A percentile compares a stretch with the other conserved stretches of the same genome.
Evolutionary conservation across 2,113 vertebrate genomes (phyloP).

Genomic region (Camelus dromedarius): DNA sequence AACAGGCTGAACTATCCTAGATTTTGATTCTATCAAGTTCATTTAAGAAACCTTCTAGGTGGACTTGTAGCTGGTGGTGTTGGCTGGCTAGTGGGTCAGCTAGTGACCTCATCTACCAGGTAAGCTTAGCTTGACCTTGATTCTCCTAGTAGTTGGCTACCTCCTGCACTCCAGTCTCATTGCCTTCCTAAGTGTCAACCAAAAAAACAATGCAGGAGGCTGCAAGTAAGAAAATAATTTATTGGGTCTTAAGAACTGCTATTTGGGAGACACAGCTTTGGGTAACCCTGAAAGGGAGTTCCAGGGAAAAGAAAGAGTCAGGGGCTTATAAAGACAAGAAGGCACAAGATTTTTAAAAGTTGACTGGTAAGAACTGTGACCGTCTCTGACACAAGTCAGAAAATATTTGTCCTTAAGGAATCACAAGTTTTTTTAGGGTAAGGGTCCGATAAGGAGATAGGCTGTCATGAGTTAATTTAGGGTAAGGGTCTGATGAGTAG

Average conservation of each 20-base stretch:
- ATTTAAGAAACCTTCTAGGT: background rate
- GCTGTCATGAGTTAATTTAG: background rate
- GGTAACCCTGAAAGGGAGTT: background rate
- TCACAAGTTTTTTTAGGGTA: background rate
- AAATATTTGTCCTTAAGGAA: background rate
- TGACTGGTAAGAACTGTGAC: background rate
- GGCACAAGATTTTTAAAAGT: background rate
- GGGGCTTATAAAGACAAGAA: background rate
- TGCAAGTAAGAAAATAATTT: background rate
- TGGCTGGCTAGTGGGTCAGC: too few relatives aligned
- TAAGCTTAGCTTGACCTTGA: background rate
- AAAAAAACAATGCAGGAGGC: background rate
- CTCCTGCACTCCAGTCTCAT: background rate
- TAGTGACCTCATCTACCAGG: accelerated
- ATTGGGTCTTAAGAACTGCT: background rate
- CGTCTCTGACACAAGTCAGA: background rate
- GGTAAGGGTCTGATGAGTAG: background rate
- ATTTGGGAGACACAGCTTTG: background rate
- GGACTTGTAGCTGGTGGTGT: background rate
- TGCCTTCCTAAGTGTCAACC: background rate
- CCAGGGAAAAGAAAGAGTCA: background rate
- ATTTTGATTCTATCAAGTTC: background rate
- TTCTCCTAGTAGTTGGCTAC: background rate
- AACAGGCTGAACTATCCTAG: background rate
- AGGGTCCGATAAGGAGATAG: background rate